phyloP scores from a whole-genome alignment of 2,113 vertebrate genomes.

The Oxyura jamaicensis region DNA sequence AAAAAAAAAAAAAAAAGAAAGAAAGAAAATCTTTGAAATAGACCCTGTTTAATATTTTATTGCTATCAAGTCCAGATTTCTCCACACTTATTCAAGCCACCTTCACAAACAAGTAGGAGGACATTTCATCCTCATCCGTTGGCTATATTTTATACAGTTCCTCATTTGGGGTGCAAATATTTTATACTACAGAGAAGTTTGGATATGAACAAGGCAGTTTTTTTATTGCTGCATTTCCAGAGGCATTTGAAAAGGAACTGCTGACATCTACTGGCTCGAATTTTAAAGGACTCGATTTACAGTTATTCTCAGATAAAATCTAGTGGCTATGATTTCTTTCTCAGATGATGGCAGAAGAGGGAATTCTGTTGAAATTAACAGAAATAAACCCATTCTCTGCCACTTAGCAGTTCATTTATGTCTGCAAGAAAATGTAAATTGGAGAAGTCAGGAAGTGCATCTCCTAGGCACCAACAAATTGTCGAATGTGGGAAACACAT shows the following conservation, averaged over 20 bases:
- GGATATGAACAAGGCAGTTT: background rate
- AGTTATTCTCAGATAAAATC: background rate
- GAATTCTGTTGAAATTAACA: conserved; percentile 36
- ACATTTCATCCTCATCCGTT: background rate
- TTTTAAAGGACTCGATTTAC: background rate
- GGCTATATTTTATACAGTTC: background rate
- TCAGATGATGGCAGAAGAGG: background rate
- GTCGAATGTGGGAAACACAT: background rate
- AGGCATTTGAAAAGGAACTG: conserved; percentile 66
- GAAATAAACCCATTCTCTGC: background rate
- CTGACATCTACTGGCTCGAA: conserved; percentile 71
- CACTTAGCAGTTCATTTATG: background rate
- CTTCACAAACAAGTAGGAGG: background rate
- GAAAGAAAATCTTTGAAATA: no score
- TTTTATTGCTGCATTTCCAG: background rate
- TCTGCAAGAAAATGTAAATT: background rate
- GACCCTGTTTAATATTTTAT: background rate
- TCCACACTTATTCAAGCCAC: background rate
- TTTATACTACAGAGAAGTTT: conserved; percentile 16
- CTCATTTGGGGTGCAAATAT: background rate
- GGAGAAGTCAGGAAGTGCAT: background rate
- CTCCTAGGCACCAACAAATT: background rate
- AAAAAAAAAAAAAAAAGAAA: no score
- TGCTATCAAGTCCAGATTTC: background rate
- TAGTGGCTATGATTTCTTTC: background rate